Percentiles rank a stretch among this genome's conserved stretches.
Conservation (phyloP, 2,113 vertebrate species). For the Benitochromis conjunctus region DNA sequence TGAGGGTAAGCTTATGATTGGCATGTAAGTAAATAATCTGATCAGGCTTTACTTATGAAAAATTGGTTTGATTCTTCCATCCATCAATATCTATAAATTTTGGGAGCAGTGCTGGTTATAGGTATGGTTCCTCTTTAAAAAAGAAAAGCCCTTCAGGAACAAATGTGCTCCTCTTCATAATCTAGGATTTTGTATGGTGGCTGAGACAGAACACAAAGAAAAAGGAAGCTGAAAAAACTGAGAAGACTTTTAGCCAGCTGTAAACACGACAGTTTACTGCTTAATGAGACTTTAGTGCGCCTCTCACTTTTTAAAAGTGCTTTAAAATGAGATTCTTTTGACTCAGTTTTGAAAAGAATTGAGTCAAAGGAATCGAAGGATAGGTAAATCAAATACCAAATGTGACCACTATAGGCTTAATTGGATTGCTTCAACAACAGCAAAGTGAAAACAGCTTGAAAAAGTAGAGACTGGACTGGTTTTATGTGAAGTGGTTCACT, state of each 20-base stretch:
- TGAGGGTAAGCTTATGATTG: background rate
- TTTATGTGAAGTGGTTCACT: background rate
- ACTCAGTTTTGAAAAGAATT: background rate
- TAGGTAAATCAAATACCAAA: background rate
- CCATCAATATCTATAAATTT: background rate
- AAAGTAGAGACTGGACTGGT: background rate
- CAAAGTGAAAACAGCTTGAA: background rate
- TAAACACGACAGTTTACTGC: background rate
- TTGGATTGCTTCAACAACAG: background rate
- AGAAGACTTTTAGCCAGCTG: background rate
- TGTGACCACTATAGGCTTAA: no score
- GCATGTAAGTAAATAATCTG: background rate
- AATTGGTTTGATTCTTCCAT: no score
- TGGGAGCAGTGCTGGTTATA: background rate
- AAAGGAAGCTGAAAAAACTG: background rate
- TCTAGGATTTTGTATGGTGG: background rate
- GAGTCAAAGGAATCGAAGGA: background rate
- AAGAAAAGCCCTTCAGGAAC: background rate
- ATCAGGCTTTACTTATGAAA: no score
- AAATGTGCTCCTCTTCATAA: background rate
- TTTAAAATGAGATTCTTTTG: background rate
- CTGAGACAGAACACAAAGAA: background rate
- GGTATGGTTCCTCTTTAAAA: slow-evolving; percentile 13
- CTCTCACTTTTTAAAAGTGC: background rate
- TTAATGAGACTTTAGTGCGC: background rate